Evolutionary conservation across 2,797 vertebrate genomes (phyloP).

Genomic region (Arremon brunneinucha): DNA sequence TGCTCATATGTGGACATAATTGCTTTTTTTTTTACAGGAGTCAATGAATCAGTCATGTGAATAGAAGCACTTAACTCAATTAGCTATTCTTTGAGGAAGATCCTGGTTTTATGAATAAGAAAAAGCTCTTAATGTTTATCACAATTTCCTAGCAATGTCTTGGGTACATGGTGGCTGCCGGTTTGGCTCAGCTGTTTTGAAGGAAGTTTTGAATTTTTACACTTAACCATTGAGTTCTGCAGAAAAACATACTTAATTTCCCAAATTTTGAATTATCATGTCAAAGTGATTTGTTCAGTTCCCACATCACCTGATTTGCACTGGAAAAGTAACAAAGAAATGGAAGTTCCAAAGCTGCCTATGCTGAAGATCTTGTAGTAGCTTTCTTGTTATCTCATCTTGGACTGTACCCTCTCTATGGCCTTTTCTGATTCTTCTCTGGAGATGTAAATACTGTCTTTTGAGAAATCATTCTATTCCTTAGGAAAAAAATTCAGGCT

Average conservation of each 20-base stretch:
- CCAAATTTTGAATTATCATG: background rate
- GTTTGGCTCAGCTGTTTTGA: background rate
- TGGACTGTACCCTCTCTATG: background rate
- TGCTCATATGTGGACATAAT: background rate
- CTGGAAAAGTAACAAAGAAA: background rate
- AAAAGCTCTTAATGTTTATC: background rate
- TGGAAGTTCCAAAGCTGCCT: background rate
- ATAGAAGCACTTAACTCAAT: background rate
- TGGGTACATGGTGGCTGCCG: accelerated
- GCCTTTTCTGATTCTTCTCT: background rate
- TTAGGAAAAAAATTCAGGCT: background rate
- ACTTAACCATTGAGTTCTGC: background rate
- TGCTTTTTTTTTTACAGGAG: background rate
- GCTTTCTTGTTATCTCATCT: background rate
- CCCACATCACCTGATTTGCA: background rate
- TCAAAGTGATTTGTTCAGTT: background rate
- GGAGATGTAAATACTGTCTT: background rate
- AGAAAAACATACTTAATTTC: background rate
- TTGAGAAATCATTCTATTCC: background rate
- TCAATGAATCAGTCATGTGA: background rate
- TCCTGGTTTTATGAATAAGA: background rate
- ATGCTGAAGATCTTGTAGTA: background rate
- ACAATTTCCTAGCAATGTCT: background rate
- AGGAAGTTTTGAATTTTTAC: background rate
- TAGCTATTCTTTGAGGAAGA: background rate